Evolutionary conservation across 2,797 vertebrate genomes (phyloP).

Genomic region (Pipistrellus kuhlii): DNA sequence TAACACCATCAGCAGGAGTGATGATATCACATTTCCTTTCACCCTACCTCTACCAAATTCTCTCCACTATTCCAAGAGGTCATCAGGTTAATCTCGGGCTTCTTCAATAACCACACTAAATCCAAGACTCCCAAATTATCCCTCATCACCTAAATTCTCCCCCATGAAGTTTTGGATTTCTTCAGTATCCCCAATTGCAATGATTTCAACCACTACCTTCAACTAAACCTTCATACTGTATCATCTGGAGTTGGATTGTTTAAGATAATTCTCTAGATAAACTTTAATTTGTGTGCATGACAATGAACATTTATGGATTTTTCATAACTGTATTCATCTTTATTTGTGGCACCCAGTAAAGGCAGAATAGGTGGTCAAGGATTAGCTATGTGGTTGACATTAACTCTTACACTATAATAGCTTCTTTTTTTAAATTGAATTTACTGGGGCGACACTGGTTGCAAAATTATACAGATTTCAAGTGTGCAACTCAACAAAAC

Average conservation of each 20-base stretch:
- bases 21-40: not conserved
- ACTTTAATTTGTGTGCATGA: not conserved
- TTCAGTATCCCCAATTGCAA: not conserved
- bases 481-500: not conserved
- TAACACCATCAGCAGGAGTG: not conserved
- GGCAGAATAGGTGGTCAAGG: not conserved
- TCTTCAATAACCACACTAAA: not conserved
- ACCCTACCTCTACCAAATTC: not conserved
- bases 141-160: not conserved
- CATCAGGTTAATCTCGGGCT: not conserved
- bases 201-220: not conserved
- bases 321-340: not conserved
- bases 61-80: not conserved
- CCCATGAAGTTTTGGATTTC: not conserved
- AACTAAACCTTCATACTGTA: not conserved
- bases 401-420: not conserved
- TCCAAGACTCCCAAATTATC: not conserved
- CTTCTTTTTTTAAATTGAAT: not conserved
- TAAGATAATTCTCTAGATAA: not conserved
- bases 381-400: not conserved
- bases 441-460: not conserved
- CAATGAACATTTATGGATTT: not conserved
- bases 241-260: not conserved
- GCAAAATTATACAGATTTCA: not conserved
- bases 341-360: not conserved